Evolutionary conservation across 2,888 invertebrate genomes (phyloP).

Genomic region (Leptopilina syphax): DNA sequence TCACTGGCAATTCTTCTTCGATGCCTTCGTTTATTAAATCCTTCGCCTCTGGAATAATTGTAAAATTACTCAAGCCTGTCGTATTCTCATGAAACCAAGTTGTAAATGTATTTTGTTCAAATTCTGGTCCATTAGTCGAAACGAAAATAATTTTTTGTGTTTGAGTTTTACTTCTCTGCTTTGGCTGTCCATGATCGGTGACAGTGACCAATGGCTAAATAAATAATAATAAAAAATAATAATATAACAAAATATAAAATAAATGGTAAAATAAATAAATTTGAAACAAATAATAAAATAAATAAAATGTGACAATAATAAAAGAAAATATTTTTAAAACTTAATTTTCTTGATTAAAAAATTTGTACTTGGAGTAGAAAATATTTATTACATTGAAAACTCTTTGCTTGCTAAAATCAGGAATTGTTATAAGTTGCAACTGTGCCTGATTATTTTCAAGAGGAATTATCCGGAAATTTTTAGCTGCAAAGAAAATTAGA

Average conservation of each 20-base stretch:
- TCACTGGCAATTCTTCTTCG: conserved; percentile 44
- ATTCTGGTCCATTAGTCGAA: conserved; percentile 56
- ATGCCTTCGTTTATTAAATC: conserved; percentile 54
- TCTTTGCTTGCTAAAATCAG: conserved; percentile 2
- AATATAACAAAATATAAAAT: too few species aligned
- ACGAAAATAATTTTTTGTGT: conserved; percentile 55
- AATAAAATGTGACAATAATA: too few species aligned
- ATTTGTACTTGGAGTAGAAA: background rate
- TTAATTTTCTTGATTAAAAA: too few species aligned
- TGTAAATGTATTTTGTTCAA: conserved; percentile 50
- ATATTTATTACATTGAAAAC: conserved; percentile 33
- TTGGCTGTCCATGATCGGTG: conserved; percentile 56
- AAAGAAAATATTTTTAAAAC: background rate
- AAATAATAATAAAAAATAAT: background rate
- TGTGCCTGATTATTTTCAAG: conserved; percentile 52
- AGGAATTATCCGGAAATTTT: conserved; percentile 52
- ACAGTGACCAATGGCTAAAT: conserved; percentile 54
- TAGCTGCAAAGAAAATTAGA: conserved; percentile 19
- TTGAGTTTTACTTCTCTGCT: conserved; percentile 38
- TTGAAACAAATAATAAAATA: too few species aligned
- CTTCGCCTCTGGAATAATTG: conserved; percentile 53
- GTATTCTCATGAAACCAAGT: conserved; percentile 59
- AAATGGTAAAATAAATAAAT: too few species aligned
- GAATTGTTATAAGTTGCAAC: conserved; percentile 53
- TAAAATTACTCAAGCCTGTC: conserved; percentile 48